phyloP scores from a whole-genome alignment of 1,140 invertebrate genomes.

The Drosophila melanica region DNA sequence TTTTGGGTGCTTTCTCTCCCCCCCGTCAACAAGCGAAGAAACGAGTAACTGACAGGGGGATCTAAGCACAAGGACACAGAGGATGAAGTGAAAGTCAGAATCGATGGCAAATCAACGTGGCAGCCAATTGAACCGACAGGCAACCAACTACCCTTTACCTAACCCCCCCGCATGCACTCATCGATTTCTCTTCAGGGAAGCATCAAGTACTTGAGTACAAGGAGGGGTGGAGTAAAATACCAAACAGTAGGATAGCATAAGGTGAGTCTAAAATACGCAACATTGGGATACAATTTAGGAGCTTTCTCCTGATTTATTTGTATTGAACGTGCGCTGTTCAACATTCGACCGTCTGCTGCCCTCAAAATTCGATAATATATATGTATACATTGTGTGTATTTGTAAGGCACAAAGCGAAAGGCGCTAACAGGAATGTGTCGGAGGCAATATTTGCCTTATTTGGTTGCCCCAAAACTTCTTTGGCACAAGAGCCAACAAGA shows the following conservation, averaged over 20 bases:
- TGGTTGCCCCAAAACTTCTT: slow-evolving; percentile 1
- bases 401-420: neutral
- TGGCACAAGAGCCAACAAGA: too few relatives aligned
- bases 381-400: neutral
- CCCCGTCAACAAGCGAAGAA: neutral
- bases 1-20: neutral
- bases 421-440: neutral
- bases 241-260: slow-evolving; percentile 29
- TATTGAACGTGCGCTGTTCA: slow-evolving; percentile 50
- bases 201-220: slow-evolving; percentile 12
- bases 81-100: slow-evolving; percentile 42
- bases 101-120: slow-evolving; percentile 56
- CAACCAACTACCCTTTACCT: neutral
- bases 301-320: slow-evolving; percentile 72
- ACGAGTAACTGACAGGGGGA: slow-evolving; percentile 40
- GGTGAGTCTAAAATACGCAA: slow-evolving; percentile 58
- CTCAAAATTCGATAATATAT: slow-evolving; percentile 45
- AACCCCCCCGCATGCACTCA: neutral
- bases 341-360: slow-evolving; percentile 23
- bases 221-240: neutral
- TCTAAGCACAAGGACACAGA: slow-evolving; percentile 12
- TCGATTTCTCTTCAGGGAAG: slow-evolving; percentile 10
- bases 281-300: slow-evolving; percentile 71
- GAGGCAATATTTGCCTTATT: slow-evolving; percentile 20
- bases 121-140: slow-evolving; percentile 58